These are phyloP conservation scores for Hydrophis major DNA, from an alignment of 2,797 vertebrate species.

Conservation along the genomic window DNA sequence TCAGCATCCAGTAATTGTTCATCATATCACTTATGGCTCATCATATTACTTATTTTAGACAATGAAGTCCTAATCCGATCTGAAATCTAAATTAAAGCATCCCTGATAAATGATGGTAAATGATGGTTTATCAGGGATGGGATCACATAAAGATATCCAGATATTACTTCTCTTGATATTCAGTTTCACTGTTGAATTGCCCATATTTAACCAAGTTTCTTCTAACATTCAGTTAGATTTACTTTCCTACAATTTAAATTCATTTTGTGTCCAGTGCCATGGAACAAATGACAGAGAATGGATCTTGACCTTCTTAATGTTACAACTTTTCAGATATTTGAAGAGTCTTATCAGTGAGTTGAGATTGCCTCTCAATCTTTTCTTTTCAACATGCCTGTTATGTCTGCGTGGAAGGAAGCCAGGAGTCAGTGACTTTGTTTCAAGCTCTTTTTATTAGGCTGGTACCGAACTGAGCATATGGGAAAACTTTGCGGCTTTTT, in stretches of 20 bases:
- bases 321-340: background rate
- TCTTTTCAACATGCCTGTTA: background rate
- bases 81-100: background rate
- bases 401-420: too few species aligned
- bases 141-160: background rate
- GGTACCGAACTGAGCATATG: too few species aligned
- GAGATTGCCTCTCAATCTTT: background rate
- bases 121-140: background rate
- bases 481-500: too few species aligned
- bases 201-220: background rate
- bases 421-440: too few species aligned
- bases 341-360: background rate
- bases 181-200: background rate
- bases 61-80: background rate
- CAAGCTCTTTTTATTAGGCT: too few species aligned
- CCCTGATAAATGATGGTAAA: background rate
- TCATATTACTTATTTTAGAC: background rate
- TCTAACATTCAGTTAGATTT: background rate
- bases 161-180: background rate
- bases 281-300: background rate
- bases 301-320: background rate
- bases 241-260: background rate
- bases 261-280: background rate
- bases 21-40: background rate
- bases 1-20: background rate